Evolutionary conservation across 1,140 invertebrate genomes (phyloP).

Genomic region (Cherax quadricarinatus): DNA sequence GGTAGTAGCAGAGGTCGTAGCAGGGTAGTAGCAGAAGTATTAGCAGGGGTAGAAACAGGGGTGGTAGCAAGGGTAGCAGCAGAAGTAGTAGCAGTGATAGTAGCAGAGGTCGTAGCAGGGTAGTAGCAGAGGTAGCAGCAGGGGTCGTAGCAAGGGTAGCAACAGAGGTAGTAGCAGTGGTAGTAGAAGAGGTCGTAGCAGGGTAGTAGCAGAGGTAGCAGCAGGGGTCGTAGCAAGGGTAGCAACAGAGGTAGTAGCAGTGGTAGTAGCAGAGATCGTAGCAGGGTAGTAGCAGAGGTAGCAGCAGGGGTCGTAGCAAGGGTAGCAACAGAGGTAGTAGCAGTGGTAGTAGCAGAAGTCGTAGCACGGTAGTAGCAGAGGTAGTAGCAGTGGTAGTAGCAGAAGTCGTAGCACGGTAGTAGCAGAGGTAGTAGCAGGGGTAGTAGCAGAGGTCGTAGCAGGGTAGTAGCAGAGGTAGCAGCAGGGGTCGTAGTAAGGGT

Average conservation of each 20-base stretch:
- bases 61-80: neutral
- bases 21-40: neutral
- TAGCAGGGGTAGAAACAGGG: neutral
- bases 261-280: neutral
- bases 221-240: neutral
- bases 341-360: neutral
- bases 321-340: too few species aligned
- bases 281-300: too few species aligned
- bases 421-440: neutral
- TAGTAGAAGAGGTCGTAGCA: neutral
- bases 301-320: too few species aligned
- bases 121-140: too few species aligned
- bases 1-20: slow-evolving; percentile 32
- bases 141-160: too few species aligned
- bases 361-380: too few species aligned
- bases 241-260: neutral
- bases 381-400: neutral
- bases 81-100: too few species aligned
- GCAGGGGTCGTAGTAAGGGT: too few species aligned
- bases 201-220: neutral
- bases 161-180: too few species aligned
- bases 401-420: too few species aligned
- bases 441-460: neutral
- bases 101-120: too few species aligned
- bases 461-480: too few species aligned